Evolutionary conservation across 2,888 invertebrate species (phyloP).

Genomic region (Andrena marginata): DNA sequence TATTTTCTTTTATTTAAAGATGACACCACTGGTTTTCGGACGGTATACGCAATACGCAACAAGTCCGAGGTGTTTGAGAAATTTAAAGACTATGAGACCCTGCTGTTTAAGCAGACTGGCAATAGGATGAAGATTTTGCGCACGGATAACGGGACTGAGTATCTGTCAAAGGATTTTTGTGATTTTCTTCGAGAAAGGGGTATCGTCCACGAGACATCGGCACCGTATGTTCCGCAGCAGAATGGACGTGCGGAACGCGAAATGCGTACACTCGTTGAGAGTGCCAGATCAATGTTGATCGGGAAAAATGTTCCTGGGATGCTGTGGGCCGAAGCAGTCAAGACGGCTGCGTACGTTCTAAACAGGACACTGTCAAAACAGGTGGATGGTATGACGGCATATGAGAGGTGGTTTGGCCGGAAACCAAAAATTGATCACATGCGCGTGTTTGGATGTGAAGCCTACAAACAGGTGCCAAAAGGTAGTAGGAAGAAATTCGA

Average conservation of each 20-base stretch:
- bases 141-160: background rate
- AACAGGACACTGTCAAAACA: background rate
- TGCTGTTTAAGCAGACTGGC: background rate
- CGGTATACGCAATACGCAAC: background rate
- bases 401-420: no score
- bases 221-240: background rate
- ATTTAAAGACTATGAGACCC: background rate
- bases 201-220: background rate
- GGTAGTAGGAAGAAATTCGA: no score
- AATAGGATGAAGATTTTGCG: background rate
- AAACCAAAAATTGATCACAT: no score
- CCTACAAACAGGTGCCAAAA: no score
- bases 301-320: background rate
- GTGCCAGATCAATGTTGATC: background rate
- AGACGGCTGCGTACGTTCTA: background rate
- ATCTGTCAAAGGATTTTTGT: background rate
- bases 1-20: background rate
- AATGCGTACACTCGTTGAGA: background rate
- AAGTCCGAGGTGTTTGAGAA: background rate
- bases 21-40: background rate
- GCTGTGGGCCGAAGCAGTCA: background rate
- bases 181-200: background rate
- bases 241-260: background rate
- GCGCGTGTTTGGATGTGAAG: no score
- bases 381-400: background rate